phyloP scores from a whole-genome alignment of 2,113 vertebrate species.

The Furnarius figulus region DNA sequence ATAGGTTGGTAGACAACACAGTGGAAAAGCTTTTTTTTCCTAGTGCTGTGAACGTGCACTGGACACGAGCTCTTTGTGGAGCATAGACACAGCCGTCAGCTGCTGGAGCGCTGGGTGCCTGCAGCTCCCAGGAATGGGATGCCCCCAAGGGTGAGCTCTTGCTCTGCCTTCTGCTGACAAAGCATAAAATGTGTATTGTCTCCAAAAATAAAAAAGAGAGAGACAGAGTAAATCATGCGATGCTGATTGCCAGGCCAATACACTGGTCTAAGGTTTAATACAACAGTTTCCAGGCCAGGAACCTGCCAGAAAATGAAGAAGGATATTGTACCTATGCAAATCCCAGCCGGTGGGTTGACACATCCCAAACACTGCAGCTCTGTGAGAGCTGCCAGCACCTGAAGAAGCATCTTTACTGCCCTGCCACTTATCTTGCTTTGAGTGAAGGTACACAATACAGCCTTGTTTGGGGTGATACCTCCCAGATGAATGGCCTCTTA shows the following conservation, averaged over 20 bases:
- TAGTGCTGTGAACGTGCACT: fast-evolving
- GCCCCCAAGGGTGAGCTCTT: neutral
- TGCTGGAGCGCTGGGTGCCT: neutral
- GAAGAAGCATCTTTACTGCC: constrained; percentile 26
- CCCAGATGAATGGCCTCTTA: neutral
- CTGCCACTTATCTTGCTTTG: neutral
- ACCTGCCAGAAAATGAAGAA: constrained; percentile 37
- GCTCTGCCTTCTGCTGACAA: constrained; percentile 21
- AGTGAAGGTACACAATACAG: neutral
- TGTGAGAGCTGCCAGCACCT: constrained; percentile 28
- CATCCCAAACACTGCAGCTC: neutral
- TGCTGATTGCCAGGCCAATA: neutral
- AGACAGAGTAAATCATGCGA: neutral
- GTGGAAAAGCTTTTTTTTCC: neutral
- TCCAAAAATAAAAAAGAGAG: neutral
- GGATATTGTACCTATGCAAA: constrained; percentile 49
- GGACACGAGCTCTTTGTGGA: neutral
- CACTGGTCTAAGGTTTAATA: neutral
- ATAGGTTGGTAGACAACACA: neutral
- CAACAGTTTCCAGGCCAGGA: constrained; percentile 23
- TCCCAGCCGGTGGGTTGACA: neutral
- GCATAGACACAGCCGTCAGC: neutral
- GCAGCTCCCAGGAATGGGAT: neutral
- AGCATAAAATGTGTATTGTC: neutral
- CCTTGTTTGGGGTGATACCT: neutral